Base-by-base conservation (phyloP, 2,888 invertebrate species). In the Molorchus minor region DNA sequence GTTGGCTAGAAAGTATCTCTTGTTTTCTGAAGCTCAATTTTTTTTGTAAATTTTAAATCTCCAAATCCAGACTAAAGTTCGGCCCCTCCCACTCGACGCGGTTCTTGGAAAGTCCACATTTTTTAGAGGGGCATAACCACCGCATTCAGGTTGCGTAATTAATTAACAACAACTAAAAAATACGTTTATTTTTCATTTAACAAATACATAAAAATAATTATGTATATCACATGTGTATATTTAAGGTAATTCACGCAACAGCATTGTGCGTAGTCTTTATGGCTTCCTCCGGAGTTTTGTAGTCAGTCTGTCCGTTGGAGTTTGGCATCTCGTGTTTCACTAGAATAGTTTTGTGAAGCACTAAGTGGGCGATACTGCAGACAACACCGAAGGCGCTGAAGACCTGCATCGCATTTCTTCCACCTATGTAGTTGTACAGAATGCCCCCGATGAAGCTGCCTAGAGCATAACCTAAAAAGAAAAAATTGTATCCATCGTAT, bases 391-490 rank as follows among this genome's bases (percentile, higher is more conserved):
- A 58, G 0, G 56, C 62, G 36, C 82, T 79, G 56, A 83, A 87
- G 61, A 85, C 80, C 65, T 82, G 81, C 59, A 88, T 82, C 1
- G 88, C 83, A 33, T 80, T 79, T 40, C 79, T 79, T 0, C 91
- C 92, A 0, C 91, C 91, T 10, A 85, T 73, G 58, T 82, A 79
- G 53, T 85, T 84, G 75, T 90, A 91, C 40, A 91, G 75, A 59
- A 87, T 79, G 0, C 93, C 93, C 1, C 92, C 92, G 2, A 89
- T 73, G 0, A 93, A 76, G 29, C 91, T 91, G 0, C 93, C 93
- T 44, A 93, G 77, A 0, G 92, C 88, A 74, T 89, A 92, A 10
- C 92, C 92, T 89, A 73, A 49, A 77, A 72, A 62, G 58, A 54
- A 46, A 30, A 49, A 10, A 19, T n/a, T n/a, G n/a, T n/a, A n/a